These are phyloP conservation scores for Aradophagus sp. DNA, from an alignment of 1,140 invertebrate genomes.

Conservation along the genomic window DNA sequence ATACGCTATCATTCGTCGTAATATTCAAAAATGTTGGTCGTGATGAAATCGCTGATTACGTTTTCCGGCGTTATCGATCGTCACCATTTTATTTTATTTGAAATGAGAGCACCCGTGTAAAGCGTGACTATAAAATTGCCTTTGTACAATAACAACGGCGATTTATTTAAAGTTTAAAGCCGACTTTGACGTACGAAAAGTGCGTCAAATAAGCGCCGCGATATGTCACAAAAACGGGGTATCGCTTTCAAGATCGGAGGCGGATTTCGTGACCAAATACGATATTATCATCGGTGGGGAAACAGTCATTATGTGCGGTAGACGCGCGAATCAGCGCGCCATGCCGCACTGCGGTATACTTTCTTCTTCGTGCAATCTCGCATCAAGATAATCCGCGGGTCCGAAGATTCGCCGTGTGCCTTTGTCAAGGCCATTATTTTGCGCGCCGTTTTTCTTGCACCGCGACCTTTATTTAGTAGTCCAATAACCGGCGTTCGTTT, in stretches of 20 bases:
- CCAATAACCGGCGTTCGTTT: conserved; percentile 11
- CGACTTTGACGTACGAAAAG: neutral
- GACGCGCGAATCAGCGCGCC: conserved; percentile 24
- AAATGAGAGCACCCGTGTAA: neutral
- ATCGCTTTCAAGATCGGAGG: conserved; percentile 21
- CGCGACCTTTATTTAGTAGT: neutral
- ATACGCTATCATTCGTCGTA: no score
- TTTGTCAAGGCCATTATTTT: conserved; percentile 44
- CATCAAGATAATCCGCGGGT: conserved; percentile 30
- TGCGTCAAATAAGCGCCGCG: neutral
- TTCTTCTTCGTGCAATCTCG: conserved; percentile 42
- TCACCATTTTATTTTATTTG: no score
- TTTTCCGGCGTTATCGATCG: conserved; percentile 13
- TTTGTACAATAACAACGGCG: neutral
- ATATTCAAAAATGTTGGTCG: neutral
- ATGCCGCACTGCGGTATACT: conserved; percentile 52
- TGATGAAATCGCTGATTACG: conserved; percentile 8
- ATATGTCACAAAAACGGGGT: conserved; percentile 10
- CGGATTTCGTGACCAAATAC: conserved; percentile 31
- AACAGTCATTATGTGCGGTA: conserved; percentile 49
- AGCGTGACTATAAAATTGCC: neutral
- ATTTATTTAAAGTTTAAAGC: no score
- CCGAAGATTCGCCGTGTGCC: conserved; percentile 18
- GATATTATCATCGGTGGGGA: conserved; percentile 44
- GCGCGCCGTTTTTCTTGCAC: conserved; percentile 10